A percentile compares a stretch with the other conserved stretches of the same genome.
These are phyloP conservation scores for Acholoe squamosa DNA, from an alignment of 2,888 invertebrate genomes.

Conservation along the genomic window DNA sequence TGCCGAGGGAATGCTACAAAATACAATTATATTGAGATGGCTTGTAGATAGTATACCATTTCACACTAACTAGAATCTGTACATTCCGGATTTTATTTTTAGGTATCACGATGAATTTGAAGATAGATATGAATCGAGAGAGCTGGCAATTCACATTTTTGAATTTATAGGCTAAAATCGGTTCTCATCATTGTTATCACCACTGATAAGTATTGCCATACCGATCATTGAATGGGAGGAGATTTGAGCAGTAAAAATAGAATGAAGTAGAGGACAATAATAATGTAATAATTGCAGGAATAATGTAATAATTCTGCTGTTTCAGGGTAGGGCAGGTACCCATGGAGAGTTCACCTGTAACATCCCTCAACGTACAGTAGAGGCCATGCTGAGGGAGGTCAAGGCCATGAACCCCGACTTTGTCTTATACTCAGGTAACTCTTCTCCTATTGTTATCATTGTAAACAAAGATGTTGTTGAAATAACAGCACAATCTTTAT, in stretches of 20 bases:
- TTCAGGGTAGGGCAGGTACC: slow-evolving; percentile 30
- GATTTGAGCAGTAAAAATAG: background rate
- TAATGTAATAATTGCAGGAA: background rate
- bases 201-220: background rate
- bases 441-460: too few relatives aligned
- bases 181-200: background rate
- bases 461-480: too few relatives aligned
- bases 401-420: slow-evolving; percentile 48
- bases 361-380: slow-evolving; percentile 55
- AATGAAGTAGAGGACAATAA: background rate
- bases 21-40: too few relatives aligned
- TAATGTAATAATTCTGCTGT: too few relatives aligned
- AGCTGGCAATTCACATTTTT: background rate
- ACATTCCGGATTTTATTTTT: too few relatives aligned
- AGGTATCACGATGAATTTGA: too few relatives aligned
- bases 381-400: slow-evolving; percentile 27
- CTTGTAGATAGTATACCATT: too few relatives aligned
- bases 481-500: too few relatives aligned
- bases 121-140: too few relatives aligned
- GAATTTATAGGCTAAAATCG: background rate
- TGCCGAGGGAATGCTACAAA: too few relatives aligned
- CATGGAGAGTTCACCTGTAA: slow-evolving; percentile 53
- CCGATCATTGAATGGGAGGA: background rate
- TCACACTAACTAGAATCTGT: too few relatives aligned
- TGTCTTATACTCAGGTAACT: slow-evolving; percentile 29